A percentile compares a stretch with the other conserved stretches of the same genome.
Evolutionary conservation across 2,797 vertebrate genomes (phyloP).

Genomic region (Denticeps clupeoides): DNA sequence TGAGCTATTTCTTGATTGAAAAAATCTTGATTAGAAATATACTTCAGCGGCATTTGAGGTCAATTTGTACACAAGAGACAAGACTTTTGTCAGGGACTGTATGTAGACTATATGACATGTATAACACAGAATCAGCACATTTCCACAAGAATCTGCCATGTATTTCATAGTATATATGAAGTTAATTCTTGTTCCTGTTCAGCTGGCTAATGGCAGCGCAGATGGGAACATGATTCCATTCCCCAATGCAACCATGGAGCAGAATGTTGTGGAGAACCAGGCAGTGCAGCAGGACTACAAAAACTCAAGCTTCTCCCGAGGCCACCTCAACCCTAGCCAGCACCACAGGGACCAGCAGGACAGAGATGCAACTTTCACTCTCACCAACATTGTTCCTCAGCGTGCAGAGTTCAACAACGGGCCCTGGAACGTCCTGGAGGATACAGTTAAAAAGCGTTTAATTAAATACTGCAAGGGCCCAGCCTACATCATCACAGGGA

Average conservation of each 20-base stretch:
- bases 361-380: conserved; percentile 51
- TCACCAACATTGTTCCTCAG: conserved; percentile 57
- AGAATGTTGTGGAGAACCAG: conserved; percentile 51
- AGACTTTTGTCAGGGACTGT: too few species aligned
- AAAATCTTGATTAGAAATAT: too few species aligned
- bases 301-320: conserved; percentile 46
- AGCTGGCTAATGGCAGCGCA: conserved; percentile 44
- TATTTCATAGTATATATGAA: too few species aligned
- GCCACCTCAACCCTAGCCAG: conserved; percentile 56
- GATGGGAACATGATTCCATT: conserved; percentile 49
- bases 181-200: conserved; percentile 12
- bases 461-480: conserved; percentile 36
- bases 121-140: too few species aligned
- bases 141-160: too few species aligned
- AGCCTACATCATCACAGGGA: conserved; percentile 48
- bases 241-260: conserved; percentile 40
- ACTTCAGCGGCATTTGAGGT: too few species aligned
- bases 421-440: conserved; percentile 48
- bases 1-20: too few species aligned
- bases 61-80: too few species aligned
- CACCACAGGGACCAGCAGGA: conserved; percentile 36
- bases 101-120: too few species aligned
- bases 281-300: conserved; percentile 49
- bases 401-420: conserved; percentile 42
- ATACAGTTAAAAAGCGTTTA: conserved; percentile 28